Base-by-base conservation (phyloP, 2,113 vertebrate genomes). In the Falco punctatus region DNA sequence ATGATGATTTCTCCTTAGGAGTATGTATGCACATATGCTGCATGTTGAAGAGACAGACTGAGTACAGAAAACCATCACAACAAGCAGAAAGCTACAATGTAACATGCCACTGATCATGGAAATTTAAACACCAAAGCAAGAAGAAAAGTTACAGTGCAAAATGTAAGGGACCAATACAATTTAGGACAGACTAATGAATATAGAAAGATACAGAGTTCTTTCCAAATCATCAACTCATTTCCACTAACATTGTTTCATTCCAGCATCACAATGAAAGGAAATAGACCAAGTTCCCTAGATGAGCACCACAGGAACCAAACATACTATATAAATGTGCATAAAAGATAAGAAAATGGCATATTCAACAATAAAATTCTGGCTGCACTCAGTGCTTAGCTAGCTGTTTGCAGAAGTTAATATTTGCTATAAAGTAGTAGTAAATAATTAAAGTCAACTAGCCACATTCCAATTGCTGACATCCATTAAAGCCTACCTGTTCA, bases 161-260 rank as follows among this genome's bases (percentile, higher is more conserved):
- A 90, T 17, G 3, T 52, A 91, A 49, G 19, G 55, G 44, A 19
- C 8, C 51, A 40, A 71, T 33, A 51, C 51, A 66, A 92, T 69
- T 93, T 59, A 91, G 72, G 33, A 51, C 71, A 95, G 72, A 95
- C 57, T 85, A 94, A 94, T 75, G 8, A 93, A 92, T 72, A 84
- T 9, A 19, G 80, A 80, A 52, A 91, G 21, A 32, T 33, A 86
- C 1, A 85, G 72, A 87, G 32, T 61, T 86, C 49, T 77, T 81
- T 90, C 81, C 66, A 97, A 96, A 93, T 78, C 87, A 95, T 84
- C 92, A 83, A 75, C 73, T 91, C 71, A 67, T 95, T 96, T 93
- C 92, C 83, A 38, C 42, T 58, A 74, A 73, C 42, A 49, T 86
- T 81, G 46, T 89, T 95, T 80, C 90, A 94, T 88, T 73, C 51